These are phyloP conservation scores for Hypselothyrea guttata DNA, from an alignment of 2,888 invertebrate genomes.

Conservation along the genomic window DNA sequence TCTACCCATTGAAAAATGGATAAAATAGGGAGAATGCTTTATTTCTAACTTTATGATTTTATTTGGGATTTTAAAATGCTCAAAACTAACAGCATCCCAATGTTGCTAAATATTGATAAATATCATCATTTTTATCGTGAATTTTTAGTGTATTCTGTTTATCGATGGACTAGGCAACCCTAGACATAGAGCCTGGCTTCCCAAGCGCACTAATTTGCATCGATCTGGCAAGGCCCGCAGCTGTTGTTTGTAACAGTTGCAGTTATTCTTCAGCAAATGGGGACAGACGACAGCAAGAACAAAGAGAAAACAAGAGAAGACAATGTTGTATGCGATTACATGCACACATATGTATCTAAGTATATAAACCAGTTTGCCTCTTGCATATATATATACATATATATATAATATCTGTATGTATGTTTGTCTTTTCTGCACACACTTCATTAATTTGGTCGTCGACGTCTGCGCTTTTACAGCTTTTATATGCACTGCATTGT, in stretches of 20 bases:
- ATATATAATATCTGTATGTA: slow-evolving; percentile 8
- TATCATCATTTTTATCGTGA: too few species aligned
- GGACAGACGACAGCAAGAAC: slow-evolving; percentile 69
- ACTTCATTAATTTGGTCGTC: slow-evolving; percentile 66
- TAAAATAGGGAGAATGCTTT: too few species aligned
- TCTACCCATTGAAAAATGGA: too few species aligned
- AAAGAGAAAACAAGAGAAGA: slow-evolving; percentile 76
- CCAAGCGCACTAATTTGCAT: slow-evolving; percentile 6
- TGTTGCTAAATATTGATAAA: too few species aligned
- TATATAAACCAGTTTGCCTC: too few species aligned
- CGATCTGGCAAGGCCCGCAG: slow-evolving; percentile 47
- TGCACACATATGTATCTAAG: slow-evolving; percentile 18
- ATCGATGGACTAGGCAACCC: too few species aligned
- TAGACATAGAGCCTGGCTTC: too few species aligned
- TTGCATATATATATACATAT: too few species aligned
- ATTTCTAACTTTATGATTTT: too few species aligned
- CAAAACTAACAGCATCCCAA: too few species aligned
- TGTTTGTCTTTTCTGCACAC: slow-evolving; percentile 58
- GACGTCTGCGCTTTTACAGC: slow-evolving; percentile 51
- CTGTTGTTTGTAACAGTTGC: slow-evolving; percentile 64
- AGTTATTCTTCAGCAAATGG: slow-evolving; percentile 76
- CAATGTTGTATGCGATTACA: slow-evolving; percentile 38
- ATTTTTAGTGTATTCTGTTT: too few species aligned
- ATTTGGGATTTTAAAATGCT: too few species aligned
- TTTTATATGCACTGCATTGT: slow-evolving; percentile 24